Evolutionary conservation across 2,888 invertebrate species (phyloP), one percentile per base, ranked within the genome.

Genomic region (Gnatocerus cornutus): DNA sequence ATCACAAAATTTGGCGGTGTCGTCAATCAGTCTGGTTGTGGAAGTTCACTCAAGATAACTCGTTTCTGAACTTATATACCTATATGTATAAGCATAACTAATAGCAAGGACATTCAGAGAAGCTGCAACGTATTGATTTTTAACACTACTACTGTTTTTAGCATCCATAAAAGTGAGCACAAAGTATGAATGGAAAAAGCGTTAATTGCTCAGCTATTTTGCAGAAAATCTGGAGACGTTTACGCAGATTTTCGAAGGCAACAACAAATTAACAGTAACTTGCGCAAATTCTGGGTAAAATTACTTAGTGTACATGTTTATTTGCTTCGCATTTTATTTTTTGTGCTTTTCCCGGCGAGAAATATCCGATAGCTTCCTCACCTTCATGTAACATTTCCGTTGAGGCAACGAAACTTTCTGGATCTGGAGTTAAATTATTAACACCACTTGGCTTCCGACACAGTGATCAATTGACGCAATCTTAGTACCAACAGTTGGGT

Each of bases 381-480:
- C 62, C 68, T 72, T 37, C 53, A 27, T 27, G 72, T 46, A 71
- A 67, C 73, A 67, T 67, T 73, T 71, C 72, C 67, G 62, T 30
- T 37, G 30, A 53, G 30, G 55, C 14, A 55, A 21, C 56, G 48
- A 65, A 53, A 27, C 53, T 55, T 46, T 59, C 67, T 46, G 21
- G 45, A 39, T 33, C 53, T 30, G 12, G 21, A 27, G 45, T 62
- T 75, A 71, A 75, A 75, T 73, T 75, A 73, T 73, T 75, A 71
- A 75, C 72, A 72, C 65, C 72, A 66, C 68, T 74, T 71, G 71
- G 72, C 72, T 73, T 71, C 73, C 68, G 67, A 73, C 73, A 68
- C 67, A 61, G 72, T 75, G 73, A 75, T 75, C 74, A 75, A 75
- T 75, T 68, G 74, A 68, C 64, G 72, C 70, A 73, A 75, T 75